Conservation (phyloP, 1,140 invertebrate genomes). For the Protaetia brevitarsis region DNA sequence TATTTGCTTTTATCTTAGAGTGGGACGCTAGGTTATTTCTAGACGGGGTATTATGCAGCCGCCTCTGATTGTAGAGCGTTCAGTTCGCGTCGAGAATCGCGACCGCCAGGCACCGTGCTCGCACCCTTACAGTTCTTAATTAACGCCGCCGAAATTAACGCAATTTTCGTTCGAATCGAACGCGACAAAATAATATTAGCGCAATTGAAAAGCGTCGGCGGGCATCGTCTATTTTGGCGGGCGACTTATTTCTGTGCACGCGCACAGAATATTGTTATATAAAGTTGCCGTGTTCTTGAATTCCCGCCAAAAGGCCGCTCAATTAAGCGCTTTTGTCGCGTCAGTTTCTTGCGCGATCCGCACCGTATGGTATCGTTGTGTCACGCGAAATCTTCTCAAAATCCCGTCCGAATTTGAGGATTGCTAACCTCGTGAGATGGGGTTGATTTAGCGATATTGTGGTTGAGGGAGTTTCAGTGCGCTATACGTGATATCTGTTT, state of each 20-base stretch:
- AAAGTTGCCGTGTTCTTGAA: constrained; percentile 31
- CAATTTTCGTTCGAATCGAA: background rate
- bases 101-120: background rate
- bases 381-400: too few species aligned
- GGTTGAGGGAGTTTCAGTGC: background rate
- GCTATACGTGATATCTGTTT: background rate
- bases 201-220: constrained; percentile 21
- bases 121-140: background rate
- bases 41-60: too few species aligned
- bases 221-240: constrained; percentile 16
- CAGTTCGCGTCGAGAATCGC: background rate
- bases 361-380: too few species aligned
- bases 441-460: background rate
- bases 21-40: too few species aligned
- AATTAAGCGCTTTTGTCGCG: background rate
- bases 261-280: constrained; percentile 29
- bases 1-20: too few species aligned
- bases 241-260: constrained; percentile 10
- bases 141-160: too few species aligned
- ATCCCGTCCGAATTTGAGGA: too few species aligned
- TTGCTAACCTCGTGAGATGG: too few species aligned
- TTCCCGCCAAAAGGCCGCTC: constrained; percentile 27
- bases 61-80: too few species aligned
- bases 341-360: too few species aligned
- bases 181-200: background rate